A percentile compares a stretch with the other conserved stretches of the same genome.
phyloP scores from a whole-genome alignment of 2,113 vertebrate species.

The Zosterops hypoxanthus region DNA sequence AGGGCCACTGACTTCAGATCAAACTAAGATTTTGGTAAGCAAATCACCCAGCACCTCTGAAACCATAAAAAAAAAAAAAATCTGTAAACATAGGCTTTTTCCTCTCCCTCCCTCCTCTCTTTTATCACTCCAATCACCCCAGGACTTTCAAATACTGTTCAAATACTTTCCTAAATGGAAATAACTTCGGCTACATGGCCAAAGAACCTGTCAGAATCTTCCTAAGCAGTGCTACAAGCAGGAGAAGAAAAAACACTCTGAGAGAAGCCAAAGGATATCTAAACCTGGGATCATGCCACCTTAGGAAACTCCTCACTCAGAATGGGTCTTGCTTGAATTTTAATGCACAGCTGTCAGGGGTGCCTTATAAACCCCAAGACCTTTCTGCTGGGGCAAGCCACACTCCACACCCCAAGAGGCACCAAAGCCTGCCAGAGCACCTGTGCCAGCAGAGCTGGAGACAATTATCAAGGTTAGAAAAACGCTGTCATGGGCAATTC shows the following conservation, averaged over 20 bases:
- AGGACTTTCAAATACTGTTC: background rate
- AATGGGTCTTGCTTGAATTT: background rate
- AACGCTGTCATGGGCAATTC: background rate
- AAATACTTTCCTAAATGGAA: background rate
- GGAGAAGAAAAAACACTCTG: background rate
- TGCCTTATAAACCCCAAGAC: background rate
- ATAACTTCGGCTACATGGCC: background rate
- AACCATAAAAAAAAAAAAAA: background rate
- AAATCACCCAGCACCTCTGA: background rate
- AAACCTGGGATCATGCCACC: background rate
- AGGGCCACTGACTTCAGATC: background rate
- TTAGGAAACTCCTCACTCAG: background rate
- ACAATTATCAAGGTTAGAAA: background rate
- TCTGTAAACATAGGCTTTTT: background rate
- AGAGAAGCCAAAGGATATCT: background rate
- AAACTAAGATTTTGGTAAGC: background rate
- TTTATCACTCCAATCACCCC: background rate
- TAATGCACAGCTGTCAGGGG: fast-evolving
- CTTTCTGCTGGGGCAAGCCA: background rate
- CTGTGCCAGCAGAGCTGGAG: fast-evolving
- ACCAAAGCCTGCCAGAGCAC: background rate
- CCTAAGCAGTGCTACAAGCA: background rate
- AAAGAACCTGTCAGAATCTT: background rate
- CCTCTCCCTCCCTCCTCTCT: background rate
- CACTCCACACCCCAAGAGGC: background rate